These are phyloP conservation scores for Lepidurus apus DNA, from an alignment of 1,140 invertebrate species.

Conservation along the genomic window DNA sequence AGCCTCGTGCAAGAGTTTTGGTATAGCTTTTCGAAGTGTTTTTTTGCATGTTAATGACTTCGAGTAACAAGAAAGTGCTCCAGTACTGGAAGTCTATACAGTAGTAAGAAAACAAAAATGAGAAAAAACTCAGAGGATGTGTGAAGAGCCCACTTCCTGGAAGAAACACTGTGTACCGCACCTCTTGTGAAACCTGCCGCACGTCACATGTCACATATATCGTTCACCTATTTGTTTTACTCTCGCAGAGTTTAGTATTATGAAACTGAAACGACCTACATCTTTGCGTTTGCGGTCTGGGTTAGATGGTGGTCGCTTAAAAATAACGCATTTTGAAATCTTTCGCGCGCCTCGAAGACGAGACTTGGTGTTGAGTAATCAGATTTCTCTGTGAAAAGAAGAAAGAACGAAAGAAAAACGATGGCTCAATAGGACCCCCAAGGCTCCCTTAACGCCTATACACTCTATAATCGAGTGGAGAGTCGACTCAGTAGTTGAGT, in stretches of 20 bases:
- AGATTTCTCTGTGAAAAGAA: neutral
- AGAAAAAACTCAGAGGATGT: neutral
- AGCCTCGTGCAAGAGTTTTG: neutral
- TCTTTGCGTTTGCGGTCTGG: neutral
- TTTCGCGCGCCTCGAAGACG: neutral
- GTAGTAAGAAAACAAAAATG: too few species aligned
- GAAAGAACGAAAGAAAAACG: neutral
- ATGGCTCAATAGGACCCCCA: neutral
- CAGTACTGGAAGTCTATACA: neutral
- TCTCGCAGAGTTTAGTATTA: neutral
- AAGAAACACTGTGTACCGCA: neutral
- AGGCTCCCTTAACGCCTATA: neutral
- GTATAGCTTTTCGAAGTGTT: neutral
- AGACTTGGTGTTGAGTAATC: neutral
- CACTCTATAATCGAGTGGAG: too few species aligned
- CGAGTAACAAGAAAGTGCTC: neutral
- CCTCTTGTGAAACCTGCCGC: slow-evolving; percentile 3
- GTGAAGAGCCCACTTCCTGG: slow-evolving; percentile 5
- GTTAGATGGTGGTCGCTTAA: neutral
- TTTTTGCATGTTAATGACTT: slow-evolving; percentile 3
- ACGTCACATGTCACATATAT: neutral
- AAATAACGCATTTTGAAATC: neutral
- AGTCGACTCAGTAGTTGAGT: neutral
- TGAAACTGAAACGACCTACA: neutral
- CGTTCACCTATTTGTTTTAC: neutral